These are phyloP conservation scores for Aptenodytes forsteri DNA, from an alignment of 2,113 vertebrate genomes.

Conservation along the genomic window DNA sequence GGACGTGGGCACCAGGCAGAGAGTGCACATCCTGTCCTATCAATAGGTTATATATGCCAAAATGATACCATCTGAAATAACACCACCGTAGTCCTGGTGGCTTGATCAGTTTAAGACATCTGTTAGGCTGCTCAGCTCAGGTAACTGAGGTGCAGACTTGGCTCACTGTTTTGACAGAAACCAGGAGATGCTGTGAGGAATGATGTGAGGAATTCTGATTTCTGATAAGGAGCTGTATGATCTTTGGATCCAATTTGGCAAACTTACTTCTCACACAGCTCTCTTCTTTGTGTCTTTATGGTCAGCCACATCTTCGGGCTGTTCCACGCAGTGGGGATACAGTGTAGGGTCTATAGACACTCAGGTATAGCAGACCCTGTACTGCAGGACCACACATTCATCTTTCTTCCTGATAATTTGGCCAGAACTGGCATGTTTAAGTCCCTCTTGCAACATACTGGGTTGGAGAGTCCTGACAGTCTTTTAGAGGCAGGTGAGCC, in stretches of 20 bases:
- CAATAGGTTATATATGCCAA: not conserved
- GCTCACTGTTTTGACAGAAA: not conserved
- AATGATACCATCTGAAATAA: not conserved
- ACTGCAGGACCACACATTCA: accelerated
- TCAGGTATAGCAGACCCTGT: not conserved
- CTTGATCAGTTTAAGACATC: not conserved
- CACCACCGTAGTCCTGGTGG: not conserved
- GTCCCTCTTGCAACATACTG: not conserved
- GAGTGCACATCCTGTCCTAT: not conserved
- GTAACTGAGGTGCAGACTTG: not conserved
- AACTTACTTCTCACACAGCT: not conserved
- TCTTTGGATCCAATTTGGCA: not conserved
- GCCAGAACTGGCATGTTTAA: not conserved
- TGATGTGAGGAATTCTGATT: not conserved
- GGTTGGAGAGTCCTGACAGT: not conserved
- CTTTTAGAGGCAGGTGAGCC: not conserved
- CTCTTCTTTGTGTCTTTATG: not conserved
- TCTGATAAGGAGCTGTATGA: not conserved
- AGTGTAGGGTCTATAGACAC: not conserved
- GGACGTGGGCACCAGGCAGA: not conserved
- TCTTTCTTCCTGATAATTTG: not conserved
- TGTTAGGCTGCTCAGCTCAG: not conserved
- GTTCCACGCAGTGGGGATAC: not conserved
- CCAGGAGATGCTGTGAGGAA: not conserved
- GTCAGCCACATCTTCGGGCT: not conserved